Evolutionary conservation across 2,888 invertebrate species (phyloP).

Genomic region (Pheosia gnoma): DNA sequence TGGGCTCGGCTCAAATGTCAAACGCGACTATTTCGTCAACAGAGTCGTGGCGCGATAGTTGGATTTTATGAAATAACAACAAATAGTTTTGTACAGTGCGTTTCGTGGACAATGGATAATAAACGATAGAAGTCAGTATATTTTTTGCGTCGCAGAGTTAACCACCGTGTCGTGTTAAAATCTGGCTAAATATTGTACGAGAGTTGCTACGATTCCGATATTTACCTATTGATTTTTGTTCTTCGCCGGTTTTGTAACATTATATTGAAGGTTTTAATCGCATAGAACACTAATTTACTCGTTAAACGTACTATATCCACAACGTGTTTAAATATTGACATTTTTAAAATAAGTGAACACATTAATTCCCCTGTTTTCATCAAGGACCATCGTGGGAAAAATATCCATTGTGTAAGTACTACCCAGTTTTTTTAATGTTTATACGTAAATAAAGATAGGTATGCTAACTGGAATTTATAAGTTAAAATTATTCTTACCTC

Average conservation of each 20-base stretch:
- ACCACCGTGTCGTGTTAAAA: slow-evolving; percentile 61
- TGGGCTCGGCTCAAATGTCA: slow-evolving; percentile 90
- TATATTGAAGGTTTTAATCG: slow-evolving; percentile 71
- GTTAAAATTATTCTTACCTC: too few species aligned
- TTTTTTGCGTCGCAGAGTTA: slow-evolving; percentile 62
- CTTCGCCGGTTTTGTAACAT: slow-evolving; percentile 74
- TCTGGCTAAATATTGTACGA: slow-evolving; percentile 48
- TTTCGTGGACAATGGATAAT: slow-evolving; percentile 74
- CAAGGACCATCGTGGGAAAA: slow-evolving; percentile 68
- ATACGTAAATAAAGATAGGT: neutral
- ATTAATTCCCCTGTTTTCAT: slow-evolving; percentile 50
- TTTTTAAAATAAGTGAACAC: slow-evolving; percentile 47
- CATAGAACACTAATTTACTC: slow-evolving; percentile 44
- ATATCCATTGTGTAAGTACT: slow-evolving; percentile 60
- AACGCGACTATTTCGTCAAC: slow-evolving; percentile 86
- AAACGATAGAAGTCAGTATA: slow-evolving; percentile 66
- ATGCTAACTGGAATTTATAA: too few species aligned
- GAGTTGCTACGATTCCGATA: slow-evolving; percentile 64
- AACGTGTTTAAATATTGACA: slow-evolving; percentile 33
- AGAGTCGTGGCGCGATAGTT: slow-evolving; percentile 82
- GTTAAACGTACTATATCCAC: slow-evolving; percentile 28
- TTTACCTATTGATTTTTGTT: slow-evolving; percentile 78
- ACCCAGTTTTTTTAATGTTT: slow-evolving; percentile 4
- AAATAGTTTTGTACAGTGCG: slow-evolving; percentile 70
- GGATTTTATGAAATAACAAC: slow-evolving; percentile 81